Conservation (phyloP, 2,888 invertebrate species). For the Erynnis tages region DNA sequence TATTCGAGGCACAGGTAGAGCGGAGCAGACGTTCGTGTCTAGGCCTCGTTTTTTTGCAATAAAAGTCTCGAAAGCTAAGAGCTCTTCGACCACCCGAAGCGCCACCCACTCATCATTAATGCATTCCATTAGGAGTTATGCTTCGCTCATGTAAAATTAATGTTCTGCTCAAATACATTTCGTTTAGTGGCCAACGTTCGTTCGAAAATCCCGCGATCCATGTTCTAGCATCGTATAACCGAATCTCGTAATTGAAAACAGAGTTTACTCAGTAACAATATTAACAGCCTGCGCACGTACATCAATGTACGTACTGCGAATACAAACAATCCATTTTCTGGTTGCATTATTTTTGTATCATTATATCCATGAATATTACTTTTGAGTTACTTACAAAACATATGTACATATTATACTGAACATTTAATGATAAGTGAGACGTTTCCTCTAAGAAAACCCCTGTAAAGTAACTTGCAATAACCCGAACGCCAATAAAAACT, state of each 20-base stretch:
- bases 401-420: not conserved
- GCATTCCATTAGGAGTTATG: slow-evolving; percentile 60
- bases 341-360: slow-evolving; percentile 15
- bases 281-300: slow-evolving; percentile 64
- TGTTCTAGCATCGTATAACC: slow-evolving; percentile 42
- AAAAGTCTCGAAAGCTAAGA: slow-evolving; percentile 45
- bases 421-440: not conserved
- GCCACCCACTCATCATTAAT: slow-evolving; percentile 55
- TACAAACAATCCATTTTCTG: slow-evolving; percentile 48
- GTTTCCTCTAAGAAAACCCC: no score
- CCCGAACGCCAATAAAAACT: no score
- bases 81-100: slow-evolving; percentile 45
- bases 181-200: slow-evolving; percentile 38
- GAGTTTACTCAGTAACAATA: slow-evolving; percentile 63
- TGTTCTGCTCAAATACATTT: slow-evolving; percentile 47
- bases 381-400: not conserved
- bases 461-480: no score
- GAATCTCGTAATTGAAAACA: slow-evolving; percentile 65
- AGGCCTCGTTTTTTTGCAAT: slow-evolving; percentile 49
- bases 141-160: slow-evolving; percentile 55
- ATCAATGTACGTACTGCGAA: slow-evolving; percentile 60
- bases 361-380: slow-evolving; percentile 28
- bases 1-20: slow-evolving; percentile 43
- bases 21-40: slow-evolving; percentile 47
- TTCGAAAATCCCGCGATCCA: slow-evolving; percentile 41